These are phyloP conservation scores for Notoglanidium macrostoma DNA, from an alignment of 2,797 vertebrate genomes.

Conservation along the genomic window DNA sequence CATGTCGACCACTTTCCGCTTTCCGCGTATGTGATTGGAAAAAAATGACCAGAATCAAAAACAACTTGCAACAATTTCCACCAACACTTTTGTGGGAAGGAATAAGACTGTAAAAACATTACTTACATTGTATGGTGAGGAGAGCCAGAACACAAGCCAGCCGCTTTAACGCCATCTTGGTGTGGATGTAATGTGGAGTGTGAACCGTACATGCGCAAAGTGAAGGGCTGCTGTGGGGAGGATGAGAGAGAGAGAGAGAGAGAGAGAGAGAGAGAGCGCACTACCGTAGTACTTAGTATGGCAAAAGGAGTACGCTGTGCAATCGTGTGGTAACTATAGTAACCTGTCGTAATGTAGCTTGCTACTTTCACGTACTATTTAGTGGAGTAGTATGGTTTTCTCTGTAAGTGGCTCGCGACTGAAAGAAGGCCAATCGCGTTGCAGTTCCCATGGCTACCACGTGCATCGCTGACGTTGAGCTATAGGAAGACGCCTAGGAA, in stretches of 20 bases:
- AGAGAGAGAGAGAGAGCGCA: constrained; percentile 65
- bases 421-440: constrained; percentile 8
- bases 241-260: constrained; percentile 58
- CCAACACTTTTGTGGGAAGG: background rate
- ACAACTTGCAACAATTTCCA: background rate
- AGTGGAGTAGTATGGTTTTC: background rate
- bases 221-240: constrained; percentile 60
- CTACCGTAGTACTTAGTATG: background rate
- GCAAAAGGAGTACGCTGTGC: background rate
- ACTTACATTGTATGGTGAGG: constrained; percentile 81
- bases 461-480: constrained; percentile 66
- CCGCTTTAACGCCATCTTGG: constrained; percentile 83
- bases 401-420: background rate
- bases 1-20: background rate
- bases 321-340: background rate
- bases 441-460: constrained; percentile 75
- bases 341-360: background rate
- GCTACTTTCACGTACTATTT: background rate
- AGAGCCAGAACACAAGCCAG: constrained; percentile 76
- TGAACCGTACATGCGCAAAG: constrained; percentile 78
- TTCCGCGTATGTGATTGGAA: background rate
- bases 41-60: background rate
- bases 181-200: constrained; percentile 73
- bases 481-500: background rate
- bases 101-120: constrained; percentile 19